Percentiles rank a stretch among this genome's conserved stretches.
These are phyloP conservation scores for Papilio gigon DNA, from an alignment of 2,888 invertebrate species.

Conservation along the genomic window DNA sequence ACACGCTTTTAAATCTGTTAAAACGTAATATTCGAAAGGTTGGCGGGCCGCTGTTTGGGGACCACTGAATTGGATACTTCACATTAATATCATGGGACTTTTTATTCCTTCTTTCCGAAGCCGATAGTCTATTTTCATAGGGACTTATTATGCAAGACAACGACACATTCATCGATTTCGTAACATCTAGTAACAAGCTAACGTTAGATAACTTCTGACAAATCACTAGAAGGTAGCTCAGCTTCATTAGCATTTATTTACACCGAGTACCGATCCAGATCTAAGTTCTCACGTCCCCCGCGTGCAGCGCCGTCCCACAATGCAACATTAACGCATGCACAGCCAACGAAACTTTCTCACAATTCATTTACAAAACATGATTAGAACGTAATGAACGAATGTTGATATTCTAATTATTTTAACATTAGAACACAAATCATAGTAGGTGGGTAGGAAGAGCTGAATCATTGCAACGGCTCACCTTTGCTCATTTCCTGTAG, in stretches of 20 bases:
- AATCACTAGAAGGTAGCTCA: constrained; percentile 25
- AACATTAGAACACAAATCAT: constrained; percentile 57
- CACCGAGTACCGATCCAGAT: constrained; percentile 44
- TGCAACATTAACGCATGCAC: constrained; percentile 46
- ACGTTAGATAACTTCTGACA: constrained; percentile 23
- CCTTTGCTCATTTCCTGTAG: constrained; percentile 66
- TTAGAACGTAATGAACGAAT: constrained; percentile 52
- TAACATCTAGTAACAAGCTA: constrained; percentile 2
- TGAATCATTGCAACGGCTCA: constrained; percentile 55
- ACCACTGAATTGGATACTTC: no score
- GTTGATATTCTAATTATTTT: constrained; percentile 62
- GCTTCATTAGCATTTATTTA: constrained; percentile 40
- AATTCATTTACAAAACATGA: constrained; percentile 61
- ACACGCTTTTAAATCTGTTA: no score
- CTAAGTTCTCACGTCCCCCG: constrained; percentile 47
- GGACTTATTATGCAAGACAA: neutral
- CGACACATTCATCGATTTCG: neutral
- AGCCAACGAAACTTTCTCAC: constrained; percentile 58
- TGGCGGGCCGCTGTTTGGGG: no score
- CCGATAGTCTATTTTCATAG: neutral
- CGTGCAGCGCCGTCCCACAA: constrained; percentile 43
- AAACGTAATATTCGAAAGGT: no score
- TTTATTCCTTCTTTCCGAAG: no score
- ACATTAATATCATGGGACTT: neutral
- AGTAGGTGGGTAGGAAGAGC: constrained; percentile 51